phyloP scores from a whole-genome alignment of 2,113 vertebrate species.

The Ciconia stormi region DNA sequence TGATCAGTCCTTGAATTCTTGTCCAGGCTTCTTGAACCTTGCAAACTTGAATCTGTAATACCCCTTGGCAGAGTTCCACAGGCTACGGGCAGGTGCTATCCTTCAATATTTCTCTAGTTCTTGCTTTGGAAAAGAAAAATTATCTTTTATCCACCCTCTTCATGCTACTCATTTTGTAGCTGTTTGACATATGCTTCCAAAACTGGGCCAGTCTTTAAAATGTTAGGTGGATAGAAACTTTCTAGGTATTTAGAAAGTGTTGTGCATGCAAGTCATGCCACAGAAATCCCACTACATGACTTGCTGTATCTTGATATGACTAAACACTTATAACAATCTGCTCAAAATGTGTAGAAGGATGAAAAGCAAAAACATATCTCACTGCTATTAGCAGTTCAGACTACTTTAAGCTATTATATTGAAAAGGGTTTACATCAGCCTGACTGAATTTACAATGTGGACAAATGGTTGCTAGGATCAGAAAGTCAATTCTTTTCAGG shows the following conservation, averaged over 20 bases:
- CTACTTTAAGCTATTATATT: background rate
- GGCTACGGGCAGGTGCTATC: accelerated
- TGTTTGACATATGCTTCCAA: background rate
- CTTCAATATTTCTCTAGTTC: background rate
- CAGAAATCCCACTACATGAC: background rate
- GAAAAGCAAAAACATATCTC: background rate
- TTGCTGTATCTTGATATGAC: background rate
- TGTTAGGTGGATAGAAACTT: background rate
- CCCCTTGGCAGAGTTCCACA: background rate
- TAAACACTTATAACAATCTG: background rate
- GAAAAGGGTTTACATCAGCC: background rate
- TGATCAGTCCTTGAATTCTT: background rate
- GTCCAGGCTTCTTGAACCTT: background rate
- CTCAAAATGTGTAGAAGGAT: background rate
- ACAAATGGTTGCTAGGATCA: background rate
- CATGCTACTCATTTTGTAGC: background rate
- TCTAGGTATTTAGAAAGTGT: background rate
- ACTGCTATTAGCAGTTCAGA: background rate
- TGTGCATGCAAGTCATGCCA: background rate
- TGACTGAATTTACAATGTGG: background rate
- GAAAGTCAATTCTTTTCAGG: background rate
- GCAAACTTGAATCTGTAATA: background rate
- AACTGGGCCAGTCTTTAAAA: background rate
- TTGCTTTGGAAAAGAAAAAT: background rate
- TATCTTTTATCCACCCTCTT: background rate